A percentile compares a stretch with the other conserved stretches of the same genome.
phyloP scores from a whole-genome alignment of 53 echinoderm and acorn worm species.

The Antedon mediterranea region DNA sequence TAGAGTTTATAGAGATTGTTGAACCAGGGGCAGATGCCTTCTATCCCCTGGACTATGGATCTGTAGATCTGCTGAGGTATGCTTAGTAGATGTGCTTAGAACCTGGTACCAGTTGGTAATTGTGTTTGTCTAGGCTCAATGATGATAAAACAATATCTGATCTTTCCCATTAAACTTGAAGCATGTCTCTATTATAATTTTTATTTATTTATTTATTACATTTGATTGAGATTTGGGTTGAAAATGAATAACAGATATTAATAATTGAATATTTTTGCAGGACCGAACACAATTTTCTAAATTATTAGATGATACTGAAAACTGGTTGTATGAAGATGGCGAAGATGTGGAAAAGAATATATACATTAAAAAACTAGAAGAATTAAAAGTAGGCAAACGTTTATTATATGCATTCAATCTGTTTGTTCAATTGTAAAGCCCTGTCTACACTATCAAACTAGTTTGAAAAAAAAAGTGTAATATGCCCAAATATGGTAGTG shows the following conservation, averaged over 20 bases:
- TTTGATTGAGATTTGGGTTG: no score
- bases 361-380: slow-evolving; percentile 53
- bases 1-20: not conserved
- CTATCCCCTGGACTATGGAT: not conserved
- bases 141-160: not conserved
- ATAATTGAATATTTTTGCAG: slow-evolving; percentile 18
- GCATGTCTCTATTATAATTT: no score
- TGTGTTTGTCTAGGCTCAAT: not conserved
- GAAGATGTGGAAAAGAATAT: slow-evolving; percentile 66
- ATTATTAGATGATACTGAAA: slow-evolving; percentile 62
- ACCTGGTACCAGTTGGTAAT: not conserved
- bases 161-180: not conserved
- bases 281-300: slow-evolving; percentile 55
- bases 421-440: no score
- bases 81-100: not conserved
- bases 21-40: not conserved
- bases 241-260: no score
- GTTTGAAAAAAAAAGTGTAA: no score
- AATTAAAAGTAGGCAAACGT: slow-evolving; percentile 66
- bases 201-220: no score
- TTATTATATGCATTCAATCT: no score
- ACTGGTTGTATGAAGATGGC: slow-evolving; percentile 96
- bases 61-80: not conserved
- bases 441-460: no score
- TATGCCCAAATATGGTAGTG: no score